Evolutionary conservation across 2,888 invertebrate species (phyloP).

Genomic region (Ectemnius cavifrons): DNA sequence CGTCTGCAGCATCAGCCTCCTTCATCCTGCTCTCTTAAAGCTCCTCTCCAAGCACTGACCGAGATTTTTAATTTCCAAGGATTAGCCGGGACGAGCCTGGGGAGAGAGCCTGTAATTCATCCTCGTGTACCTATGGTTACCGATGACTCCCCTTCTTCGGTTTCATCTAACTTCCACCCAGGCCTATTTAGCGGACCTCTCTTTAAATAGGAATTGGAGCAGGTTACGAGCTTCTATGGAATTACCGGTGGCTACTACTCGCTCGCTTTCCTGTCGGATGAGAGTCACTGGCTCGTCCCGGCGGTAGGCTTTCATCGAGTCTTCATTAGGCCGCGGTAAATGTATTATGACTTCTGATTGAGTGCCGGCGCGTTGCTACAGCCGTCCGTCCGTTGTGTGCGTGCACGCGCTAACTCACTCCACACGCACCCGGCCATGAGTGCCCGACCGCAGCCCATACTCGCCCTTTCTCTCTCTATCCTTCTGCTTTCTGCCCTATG

Average conservation of each 20-base stretch:
- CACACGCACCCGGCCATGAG: not conserved
- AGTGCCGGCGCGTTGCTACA: conserved; percentile 69
- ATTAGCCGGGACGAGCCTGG: conserved; percentile 62
- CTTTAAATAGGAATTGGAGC: too few relatives aligned
- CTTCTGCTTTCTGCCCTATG: not conserved
- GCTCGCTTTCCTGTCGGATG: conserved; percentile 20
- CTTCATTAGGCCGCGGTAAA: conserved; percentile 78
- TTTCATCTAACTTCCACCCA: too few relatives aligned
- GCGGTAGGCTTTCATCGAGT: conserved; percentile 76
- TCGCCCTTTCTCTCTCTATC: not conserved
- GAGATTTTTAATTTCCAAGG: conserved; percentile 76
- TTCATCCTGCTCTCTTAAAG: not conserved
- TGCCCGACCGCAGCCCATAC: not conserved
- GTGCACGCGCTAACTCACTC: conserved; percentile 1
- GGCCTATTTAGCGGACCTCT: too few relatives aligned
- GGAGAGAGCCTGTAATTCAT: conserved; percentile 13
- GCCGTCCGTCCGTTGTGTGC: not conserved
- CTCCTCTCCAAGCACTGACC: conserved; percentile 55
- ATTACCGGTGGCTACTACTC: not conserved
- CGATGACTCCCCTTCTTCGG: too few relatives aligned
- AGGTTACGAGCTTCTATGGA: too few relatives aligned
- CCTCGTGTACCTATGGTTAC: not conserved
- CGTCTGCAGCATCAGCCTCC: conserved; percentile 14
- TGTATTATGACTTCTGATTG: conserved; percentile 79
- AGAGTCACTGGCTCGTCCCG: conserved; percentile 66